A percentile compares a stretch with the other conserved stretches of the same genome.
Evolutionary conservation across 2,888 invertebrate genomes (phyloP).

Genomic region (Chaitophorus viminalis): DNA sequence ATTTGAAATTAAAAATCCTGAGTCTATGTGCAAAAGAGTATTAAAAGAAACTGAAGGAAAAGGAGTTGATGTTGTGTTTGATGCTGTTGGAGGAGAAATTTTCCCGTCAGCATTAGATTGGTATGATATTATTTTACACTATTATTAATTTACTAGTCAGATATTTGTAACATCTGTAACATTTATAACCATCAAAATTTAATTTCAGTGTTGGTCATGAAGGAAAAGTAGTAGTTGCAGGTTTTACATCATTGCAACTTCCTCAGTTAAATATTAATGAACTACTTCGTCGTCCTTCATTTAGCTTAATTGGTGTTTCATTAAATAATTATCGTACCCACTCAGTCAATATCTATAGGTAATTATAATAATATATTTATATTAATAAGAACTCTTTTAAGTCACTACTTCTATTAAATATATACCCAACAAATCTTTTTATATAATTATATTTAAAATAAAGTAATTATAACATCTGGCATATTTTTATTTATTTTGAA

Average conservation of each 20-base stretch:
- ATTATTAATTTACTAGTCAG: conserved; percentile 41
- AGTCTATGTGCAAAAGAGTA: conserved; percentile 71
- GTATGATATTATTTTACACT: conserved; percentile 68
- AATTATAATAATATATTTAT: conserved; percentile 64
- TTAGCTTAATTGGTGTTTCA: conserved; percentile 70
- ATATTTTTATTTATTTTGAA: too few relatives aligned
- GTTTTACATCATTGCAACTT: conserved; percentile 70
- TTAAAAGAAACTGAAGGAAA: conserved; percentile 71
- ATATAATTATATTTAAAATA: too few relatives aligned
- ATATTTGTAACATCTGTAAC: background rate
- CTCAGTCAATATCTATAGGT: conserved; percentile 71
- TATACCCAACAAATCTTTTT: too few relatives aligned
- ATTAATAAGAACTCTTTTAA: background rate
- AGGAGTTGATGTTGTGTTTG: conserved; percentile 75
- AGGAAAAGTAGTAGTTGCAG: conserved; percentile 70
- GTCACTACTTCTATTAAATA: too few relatives aligned
- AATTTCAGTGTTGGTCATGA: conserved; percentile 70
- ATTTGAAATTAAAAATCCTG: conserved; percentile 71
- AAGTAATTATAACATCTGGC: too few relatives aligned
- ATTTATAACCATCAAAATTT: too few relatives aligned
- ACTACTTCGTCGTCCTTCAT: conserved; percentile 68
- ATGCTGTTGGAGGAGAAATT: conserved; percentile 74
- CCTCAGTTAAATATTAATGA: conserved; percentile 68
- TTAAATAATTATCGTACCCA: conserved; percentile 70
- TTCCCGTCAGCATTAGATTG: conserved; percentile 72